Base-by-base conservation (phyloP, 2,113 vertebrate genomes). In the Ceyx melanurus region DNA sequence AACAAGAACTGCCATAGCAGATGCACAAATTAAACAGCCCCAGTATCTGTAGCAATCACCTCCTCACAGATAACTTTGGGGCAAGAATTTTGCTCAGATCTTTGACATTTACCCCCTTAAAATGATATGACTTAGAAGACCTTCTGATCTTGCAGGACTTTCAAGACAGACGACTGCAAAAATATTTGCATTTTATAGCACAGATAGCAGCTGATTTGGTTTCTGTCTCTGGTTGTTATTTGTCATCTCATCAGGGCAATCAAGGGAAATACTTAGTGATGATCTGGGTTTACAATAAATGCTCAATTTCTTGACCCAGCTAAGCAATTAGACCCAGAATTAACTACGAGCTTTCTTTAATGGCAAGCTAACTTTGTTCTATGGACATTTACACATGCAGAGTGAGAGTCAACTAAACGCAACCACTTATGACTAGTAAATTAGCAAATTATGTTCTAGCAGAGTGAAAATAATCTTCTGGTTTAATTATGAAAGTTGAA, bases 31-130 rank as follows among this genome's bases (percentile, higher is more conserved):
- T 48, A 42, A 50, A 50, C 26, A 46, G 5, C 15, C 11, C 13
- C 1, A 1, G 23, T 14, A 17, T 40, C 19, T 53, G 17, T 0
- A 42, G 54, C 8, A 11, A 35, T 66, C 46, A 57, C 13, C 18
- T 17, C 37, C 14, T 70, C n/a, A 42, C 85, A 83, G 10, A 46
- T 15, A 5, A 11, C 3, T 64, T 54, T 50, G 62, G 21, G 26
- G 21, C 33, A 16, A 2, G 0, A 4, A 5, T 28, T 65, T 86
- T 81, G 26, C 22, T 62, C 26, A 67, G 13, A 53, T 50, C 13
- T 61, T 75, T 8, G 7, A 1, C 31, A 26, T 72, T 62, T 33
- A 10, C 6, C 5, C 3, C 25, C 33, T 92, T 48, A 37, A 51
- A 90, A 74, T 3, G 37, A 18, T 18, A 5, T 3, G 28, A 64